phyloP scores from a whole-genome alignment of 2,113 vertebrate genomes.

The Siniperca knerii region DNA sequence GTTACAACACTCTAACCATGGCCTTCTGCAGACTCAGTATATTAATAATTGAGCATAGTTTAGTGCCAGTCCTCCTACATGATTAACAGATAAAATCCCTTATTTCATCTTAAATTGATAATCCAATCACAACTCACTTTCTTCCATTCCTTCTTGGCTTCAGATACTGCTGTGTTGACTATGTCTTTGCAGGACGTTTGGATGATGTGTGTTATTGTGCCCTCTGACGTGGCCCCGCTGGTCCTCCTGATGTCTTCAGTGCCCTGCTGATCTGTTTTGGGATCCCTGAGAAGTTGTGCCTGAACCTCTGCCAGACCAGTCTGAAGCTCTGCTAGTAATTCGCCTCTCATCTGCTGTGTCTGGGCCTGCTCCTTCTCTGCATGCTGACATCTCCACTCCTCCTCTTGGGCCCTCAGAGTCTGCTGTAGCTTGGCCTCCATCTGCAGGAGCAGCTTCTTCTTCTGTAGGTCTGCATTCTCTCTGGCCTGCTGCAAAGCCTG shows the following conservation, averaged over 20 bases:
- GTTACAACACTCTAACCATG: neutral
- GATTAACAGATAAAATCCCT: neutral
- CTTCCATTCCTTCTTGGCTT: constrained; percentile 82
- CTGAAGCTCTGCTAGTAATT: constrained; percentile 83
- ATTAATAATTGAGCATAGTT: neutral
- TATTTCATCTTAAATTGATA: neutral
- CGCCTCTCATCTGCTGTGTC: constrained; percentile 78
- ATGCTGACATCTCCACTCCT: constrained; percentile 86
- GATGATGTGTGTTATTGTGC: constrained; percentile 82
- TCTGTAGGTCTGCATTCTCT: constrained; percentile 86
- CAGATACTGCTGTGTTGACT: constrained; percentile 75
- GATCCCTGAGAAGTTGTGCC: constrained; percentile 68
- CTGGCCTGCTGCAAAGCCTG: constrained; percentile 84
- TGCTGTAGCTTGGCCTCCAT: constrained; percentile 87
- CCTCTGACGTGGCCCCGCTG: constrained; percentile 44
- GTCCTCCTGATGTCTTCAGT: constrained; percentile 40
- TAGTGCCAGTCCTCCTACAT: neutral
- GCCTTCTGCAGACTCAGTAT: neutral
- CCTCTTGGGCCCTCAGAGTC: constrained; percentile 81
- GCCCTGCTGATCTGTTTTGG: constrained; percentile 55
- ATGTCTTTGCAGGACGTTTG: constrained; percentile 80
- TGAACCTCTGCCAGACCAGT: constrained; percentile 82
- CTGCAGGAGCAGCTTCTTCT: constrained; percentile 84
- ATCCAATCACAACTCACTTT: constrained; percentile 80
- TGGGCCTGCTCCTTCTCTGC: constrained; percentile 78